Conservation (phyloP, 2,113 vertebrate species). For the Pionites leucogaster region DNA sequence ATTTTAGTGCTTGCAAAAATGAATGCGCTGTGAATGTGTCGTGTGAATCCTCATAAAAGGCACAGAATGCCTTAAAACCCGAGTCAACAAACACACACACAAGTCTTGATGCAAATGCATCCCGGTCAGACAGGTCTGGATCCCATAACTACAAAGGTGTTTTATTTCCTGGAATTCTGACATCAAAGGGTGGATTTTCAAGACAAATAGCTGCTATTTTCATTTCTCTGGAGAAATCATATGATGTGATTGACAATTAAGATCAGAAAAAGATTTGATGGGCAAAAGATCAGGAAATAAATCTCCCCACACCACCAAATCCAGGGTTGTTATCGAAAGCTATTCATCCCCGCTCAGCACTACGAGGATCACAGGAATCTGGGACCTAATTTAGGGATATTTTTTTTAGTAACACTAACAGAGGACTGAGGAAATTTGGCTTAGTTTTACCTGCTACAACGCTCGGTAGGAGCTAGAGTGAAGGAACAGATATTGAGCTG, state of each 20-base stretch:
- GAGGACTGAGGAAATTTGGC: constrained; percentile 19
- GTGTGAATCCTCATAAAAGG: background rate
- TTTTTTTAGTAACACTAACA: constrained; percentile 41
- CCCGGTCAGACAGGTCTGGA: constrained; percentile 65
- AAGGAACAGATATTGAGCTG: background rate
- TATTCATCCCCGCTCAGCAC: background rate
- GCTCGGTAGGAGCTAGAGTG: background rate
- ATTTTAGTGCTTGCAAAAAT: background rate
- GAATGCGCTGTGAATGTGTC: background rate
- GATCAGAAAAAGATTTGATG: constrained; percentile 40
- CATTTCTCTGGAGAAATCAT: constrained; percentile 65
- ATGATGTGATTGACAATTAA: constrained; percentile 53
- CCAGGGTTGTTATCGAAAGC: constrained; percentile 25
- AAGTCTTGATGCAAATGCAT: constrained; percentile 12
- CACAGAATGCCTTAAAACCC: background rate
- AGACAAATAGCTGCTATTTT: constrained; percentile 72
- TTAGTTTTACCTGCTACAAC: background rate
- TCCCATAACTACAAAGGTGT: constrained; percentile 74
- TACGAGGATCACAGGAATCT: constrained; percentile 45
- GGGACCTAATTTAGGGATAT: constrained; percentile 37
- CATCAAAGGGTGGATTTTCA: constrained; percentile 74
- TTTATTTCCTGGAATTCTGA: constrained; percentile 79
- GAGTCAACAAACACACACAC: background rate
- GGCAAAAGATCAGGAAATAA: constrained; percentile 49
- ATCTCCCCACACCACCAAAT: constrained; percentile 52